Conservation (phyloP, 1,140 invertebrate species). For the Drosophila santomea region DNA sequence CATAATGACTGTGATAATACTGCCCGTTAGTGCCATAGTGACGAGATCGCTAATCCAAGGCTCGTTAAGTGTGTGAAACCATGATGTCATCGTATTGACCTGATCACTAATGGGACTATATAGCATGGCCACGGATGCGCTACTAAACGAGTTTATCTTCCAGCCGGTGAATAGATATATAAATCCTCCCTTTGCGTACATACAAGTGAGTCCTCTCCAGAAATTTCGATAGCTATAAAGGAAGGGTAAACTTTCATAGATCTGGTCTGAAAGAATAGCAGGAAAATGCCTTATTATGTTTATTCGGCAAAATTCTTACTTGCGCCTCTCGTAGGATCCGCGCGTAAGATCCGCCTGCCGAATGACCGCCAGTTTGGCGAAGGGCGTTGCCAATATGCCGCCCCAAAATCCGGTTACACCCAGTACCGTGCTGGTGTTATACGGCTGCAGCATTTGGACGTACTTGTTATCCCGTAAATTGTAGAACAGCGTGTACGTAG, state of each 20-base stretch:
- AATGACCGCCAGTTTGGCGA: conserved; percentile 34
- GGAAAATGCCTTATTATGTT: not conserved
- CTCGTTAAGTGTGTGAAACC: not conserved
- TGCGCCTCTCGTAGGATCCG: conserved; percentile 10
- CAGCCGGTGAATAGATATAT: conserved; percentile 24
- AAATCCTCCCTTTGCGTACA: conserved; percentile 24
- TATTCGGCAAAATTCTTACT: conserved; percentile 12
- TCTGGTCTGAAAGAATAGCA: not conserved
- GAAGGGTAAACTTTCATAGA: not conserved
- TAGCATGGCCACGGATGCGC: conserved; percentile 8
- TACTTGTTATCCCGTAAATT: conserved; percentile 2
- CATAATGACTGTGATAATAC: conserved; percentile 17
- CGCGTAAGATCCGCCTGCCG: conserved; percentile 39
- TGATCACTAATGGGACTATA: conserved; percentile 6
- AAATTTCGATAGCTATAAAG: conserved; percentile 19
- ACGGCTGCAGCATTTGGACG: conserved; percentile 5
- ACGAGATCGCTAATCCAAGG: conserved; percentile 8
- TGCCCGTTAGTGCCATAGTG: not conserved
- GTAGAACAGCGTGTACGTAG: conserved; percentile 6
- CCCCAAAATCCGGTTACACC: conserved; percentile 15
- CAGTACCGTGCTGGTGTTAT: not conserved
- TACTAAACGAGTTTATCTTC: conserved; percentile 14
- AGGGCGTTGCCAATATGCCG: conserved; percentile 31
- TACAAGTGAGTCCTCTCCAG: conserved; percentile 10
- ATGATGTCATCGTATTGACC: not conserved